Base-by-base conservation (phyloP, 2,797 vertebrate genomes). In the Argentina silus region DNA sequence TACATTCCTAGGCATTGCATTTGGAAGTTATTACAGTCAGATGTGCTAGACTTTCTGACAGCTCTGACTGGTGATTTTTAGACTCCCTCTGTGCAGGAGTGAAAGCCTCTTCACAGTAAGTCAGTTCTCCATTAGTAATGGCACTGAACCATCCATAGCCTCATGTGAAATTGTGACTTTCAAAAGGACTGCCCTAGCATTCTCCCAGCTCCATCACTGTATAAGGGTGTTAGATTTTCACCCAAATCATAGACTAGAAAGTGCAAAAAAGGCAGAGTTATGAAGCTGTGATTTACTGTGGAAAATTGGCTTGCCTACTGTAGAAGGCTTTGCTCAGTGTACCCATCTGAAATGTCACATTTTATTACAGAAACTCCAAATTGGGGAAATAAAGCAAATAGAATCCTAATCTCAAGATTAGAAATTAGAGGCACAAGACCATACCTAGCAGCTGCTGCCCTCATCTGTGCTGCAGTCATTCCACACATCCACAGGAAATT, bases 401-500 rank as follows among this genome's bases (percentile, higher is more conserved):
- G 1, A 62, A 42, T 62, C 27, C 56, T 19, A 59, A 36, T 36
- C 56, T 7, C 60, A 36, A 15, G 15, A 36, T 61, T 51, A n/a
- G 21, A 36, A 50, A 86, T 76, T 67, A 80, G 51, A 75, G 50
- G 21, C 67, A 66, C 66, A 48, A 53, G 0, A 21, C 48, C 77
- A 74, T 69, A 66, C 76, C 57, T 83, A 59, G 15, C 53, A 71
- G 77, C 69, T 87, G 6, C 61, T 83, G 67, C 47, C 85, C 69
- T 81, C 62, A 83, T 75, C 79, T 83, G 27, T 65, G 19, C 47
- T 53, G 50, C 62, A 77, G 48, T 48, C 63, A 53, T 56, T 70
- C 72, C 62, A 69, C 80, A 72, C 72, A 79, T 70, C 70, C 81
- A 81, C 74, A 77, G 81, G 86, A 89, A 89, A 88, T 85, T 65